Base-by-base conservation (phyloP, 1,140 invertebrate genomes). In the Sycophaga agraensis region DNA sequence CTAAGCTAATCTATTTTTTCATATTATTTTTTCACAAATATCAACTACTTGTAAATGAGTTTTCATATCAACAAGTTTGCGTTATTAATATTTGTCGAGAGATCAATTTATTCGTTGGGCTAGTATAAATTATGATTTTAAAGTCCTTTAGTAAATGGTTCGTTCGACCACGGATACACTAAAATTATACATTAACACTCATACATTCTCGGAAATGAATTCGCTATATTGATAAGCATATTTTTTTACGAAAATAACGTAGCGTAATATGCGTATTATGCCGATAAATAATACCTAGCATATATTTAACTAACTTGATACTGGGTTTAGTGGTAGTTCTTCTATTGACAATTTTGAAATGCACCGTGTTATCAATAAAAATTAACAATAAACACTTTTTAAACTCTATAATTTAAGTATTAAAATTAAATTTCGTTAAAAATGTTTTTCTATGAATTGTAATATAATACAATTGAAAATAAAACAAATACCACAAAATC, bases 101-200 rank as follows among this genome's bases (percentile, higher is more conserved):
- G 51, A 35, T 45, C 12, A 40, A 35, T 46, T 11, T 53, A n/a
- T 53, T 24, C 28, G 4, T 35, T 43, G 17, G 12, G 12, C 42
- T 16, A 37, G 12, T 11, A 34, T 35, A 43, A 21, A 51, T 43
- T 31, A 21, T 34, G 46, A 59, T 51, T 61, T 61, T 46, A 46
- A 61, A 61, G 51, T 61, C 51, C 19, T 49, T 31, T 55, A 40
- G 51, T 61, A 50, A 58, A 39, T 58, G 16, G 4, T 62, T 50
- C 24, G 14, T 50, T 56, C 50, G 60, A 56, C 53, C 53, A 62
- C 45, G 60, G 60, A 62, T 62, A 62, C 37, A 56, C 34, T 62
- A 62, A 48, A 62, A 50, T 56, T 54, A 61, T 55, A 61, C 22
- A 54, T 54, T 39, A 46, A 54, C 31, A 61, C 22, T 48, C 50